Base-by-base conservation (phyloP, 2,888 invertebrate species). In the Cepaea hortensis region DNA sequence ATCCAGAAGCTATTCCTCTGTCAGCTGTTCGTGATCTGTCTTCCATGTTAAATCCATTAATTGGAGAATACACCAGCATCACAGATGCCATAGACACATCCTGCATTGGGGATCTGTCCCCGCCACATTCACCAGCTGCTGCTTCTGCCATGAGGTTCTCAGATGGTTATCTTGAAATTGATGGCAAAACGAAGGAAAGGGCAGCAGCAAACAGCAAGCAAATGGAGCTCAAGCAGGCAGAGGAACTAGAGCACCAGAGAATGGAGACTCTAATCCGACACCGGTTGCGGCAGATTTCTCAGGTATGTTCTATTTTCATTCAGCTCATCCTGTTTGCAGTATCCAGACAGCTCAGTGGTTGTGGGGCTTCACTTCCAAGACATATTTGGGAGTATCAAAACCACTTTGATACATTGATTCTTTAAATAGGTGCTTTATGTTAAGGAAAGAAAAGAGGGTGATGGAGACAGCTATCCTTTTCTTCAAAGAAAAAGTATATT, bases 41-140 rank as follows among this genome's bases (percentile, higher is more conserved):
- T 11, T 90, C 94, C 5, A 93, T 94, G 85, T 89, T 94, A 61
- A 93, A 92, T 0, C 93, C 93, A 0, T 88, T 91, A 35, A 89
- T 91, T 87, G 95, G 97, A 89, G 98, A 98, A 95, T 98, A 98
- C 94, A 97, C 98, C 90, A 95, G 98, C 94, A 98, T 98, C 92
- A 98, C 98, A 0, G 98, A 98, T 93, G 98, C 98, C 93, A 95
- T 98, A 93, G 98, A 98, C 95, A 97, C 96, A 72, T 97, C 97
- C 46, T 97, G 93, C 87, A 89, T 94, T 89, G 91, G 90, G 61
- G 91, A 91, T 85, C 87, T 89, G 20, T 92, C 91, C 65, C 94
- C 94, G 6, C 92, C 91, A 0, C 90, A 92, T 50, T 94, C 93
- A 76, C 93, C 94, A 2, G 90, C 91, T 3, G 89, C 93, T 6